Conservation (phyloP, 2,797 vertebrate genomes). For the Bradypodion ventrale region DNA sequence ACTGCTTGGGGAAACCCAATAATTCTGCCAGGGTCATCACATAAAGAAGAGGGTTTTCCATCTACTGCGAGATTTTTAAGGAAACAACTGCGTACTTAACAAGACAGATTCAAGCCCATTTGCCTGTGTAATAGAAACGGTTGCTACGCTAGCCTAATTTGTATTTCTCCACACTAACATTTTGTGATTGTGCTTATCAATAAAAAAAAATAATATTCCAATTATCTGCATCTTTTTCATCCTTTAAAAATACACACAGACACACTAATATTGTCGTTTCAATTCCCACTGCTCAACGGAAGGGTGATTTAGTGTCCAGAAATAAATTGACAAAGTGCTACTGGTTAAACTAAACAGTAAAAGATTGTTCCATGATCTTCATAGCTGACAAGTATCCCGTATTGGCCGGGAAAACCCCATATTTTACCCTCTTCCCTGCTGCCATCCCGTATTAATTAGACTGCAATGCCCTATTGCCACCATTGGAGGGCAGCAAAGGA, state of each 20-base stretch:
- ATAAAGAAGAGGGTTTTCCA: not conserved
- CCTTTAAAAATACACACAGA: not conserved
- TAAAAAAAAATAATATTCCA: conserved; percentile 50
- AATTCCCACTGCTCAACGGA: not conserved
- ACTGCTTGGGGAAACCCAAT: not conserved
- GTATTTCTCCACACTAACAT: not conserved
- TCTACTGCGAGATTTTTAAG: not conserved
- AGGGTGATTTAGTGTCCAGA: not conserved
- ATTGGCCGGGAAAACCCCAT: no score
- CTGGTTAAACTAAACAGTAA: conserved; percentile 62
- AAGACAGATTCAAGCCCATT: conserved; percentile 11
- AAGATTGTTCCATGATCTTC: not conserved
- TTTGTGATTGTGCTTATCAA: conserved; percentile 40
- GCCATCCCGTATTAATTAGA: no score
- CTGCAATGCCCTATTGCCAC: no score
- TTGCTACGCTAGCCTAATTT: not conserved
- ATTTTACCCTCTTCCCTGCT: no score
- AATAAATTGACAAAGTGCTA: conserved; percentile 46
- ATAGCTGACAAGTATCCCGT: no score
- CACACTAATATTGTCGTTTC: not conserved
- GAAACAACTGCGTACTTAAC: not conserved
- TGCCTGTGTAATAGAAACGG: conserved; percentile 13
- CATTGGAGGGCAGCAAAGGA: no score
- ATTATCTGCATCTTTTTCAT: conserved; percentile 24
- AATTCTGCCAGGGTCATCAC: not conserved